Conservation (phyloP, 2,113 vertebrate genomes). For the Nestor notabilis region DNA sequence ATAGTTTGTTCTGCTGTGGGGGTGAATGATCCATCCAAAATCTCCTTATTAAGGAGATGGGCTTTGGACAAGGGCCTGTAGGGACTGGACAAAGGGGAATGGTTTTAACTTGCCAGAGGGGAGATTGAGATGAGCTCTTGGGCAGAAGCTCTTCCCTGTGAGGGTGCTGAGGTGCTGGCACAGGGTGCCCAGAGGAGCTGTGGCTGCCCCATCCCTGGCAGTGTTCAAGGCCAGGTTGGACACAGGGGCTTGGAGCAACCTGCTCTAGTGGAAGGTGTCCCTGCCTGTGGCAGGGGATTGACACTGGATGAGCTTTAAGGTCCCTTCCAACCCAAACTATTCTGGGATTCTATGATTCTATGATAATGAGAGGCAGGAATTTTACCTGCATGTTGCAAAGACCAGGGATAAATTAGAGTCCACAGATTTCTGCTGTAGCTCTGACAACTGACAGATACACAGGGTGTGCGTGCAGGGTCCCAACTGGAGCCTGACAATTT, state of each 20-base stretch:
- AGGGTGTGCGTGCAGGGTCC: not conserved
- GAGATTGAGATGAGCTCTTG: not conserved
- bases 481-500: not conserved
- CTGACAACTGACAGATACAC: not conserved
- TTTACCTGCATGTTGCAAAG: not conserved
- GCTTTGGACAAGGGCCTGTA: not conserved
- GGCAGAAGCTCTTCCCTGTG: no score
- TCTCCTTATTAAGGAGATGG: not conserved
- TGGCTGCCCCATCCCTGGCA: no score
- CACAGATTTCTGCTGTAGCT: not conserved
- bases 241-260: no score
- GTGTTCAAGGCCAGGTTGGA: no score
- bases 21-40: rapidly evolving
- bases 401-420: not conserved
- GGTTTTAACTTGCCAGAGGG: not conserved
- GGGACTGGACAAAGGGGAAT: not conserved
- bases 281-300: rapidly evolving
- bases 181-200: no score
- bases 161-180: no score
- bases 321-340: not conserved
- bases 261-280: not conserved
- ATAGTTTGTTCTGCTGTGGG: not conserved
- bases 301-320: not conserved
- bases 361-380: not conserved
- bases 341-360: not conserved